A percentile compares a stretch with the other conserved stretches of the same genome.
Conservation (phyloP, 2,113 vertebrate genomes). For the Ailurus styani region DNA sequence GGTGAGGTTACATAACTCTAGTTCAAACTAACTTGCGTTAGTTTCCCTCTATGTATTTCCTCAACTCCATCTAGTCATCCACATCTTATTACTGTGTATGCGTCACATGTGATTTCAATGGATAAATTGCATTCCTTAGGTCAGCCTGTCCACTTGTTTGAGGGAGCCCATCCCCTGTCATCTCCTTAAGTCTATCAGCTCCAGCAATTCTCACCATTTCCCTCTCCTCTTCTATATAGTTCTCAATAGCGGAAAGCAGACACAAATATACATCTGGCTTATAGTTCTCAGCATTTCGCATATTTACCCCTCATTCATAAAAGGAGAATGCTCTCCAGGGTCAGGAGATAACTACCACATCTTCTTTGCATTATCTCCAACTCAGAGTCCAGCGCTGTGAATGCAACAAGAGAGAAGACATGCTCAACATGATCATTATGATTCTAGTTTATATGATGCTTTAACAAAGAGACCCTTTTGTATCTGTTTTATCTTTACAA, state of each 20-base stretch:
- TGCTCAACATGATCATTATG: neutral
- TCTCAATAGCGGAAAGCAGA: neutral
- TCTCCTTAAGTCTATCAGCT: neutral
- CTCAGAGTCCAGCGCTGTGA: neutral
- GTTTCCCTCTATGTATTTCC: neutral
- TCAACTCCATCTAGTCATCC: neutral
- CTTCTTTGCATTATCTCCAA: neutral
- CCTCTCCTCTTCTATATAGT: neutral
- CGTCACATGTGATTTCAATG: neutral
- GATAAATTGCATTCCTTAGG: neutral
- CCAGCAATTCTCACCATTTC: neutral
- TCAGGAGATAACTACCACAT: neutral
- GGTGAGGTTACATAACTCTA: neutral
- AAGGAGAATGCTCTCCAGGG: neutral
- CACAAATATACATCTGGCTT: neutral
- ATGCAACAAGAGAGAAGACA: neutral
- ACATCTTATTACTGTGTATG: neutral
- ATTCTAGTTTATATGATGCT: neutral
- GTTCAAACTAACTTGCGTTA: neutral
- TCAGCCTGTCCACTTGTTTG: neutral
- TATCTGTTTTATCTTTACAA: neutral
- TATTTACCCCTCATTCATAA: neutral
- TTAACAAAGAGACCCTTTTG: neutral
- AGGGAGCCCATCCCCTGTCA: neutral
- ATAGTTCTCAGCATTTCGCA: neutral